phyloP scores from a whole-genome alignment of 2,113 vertebrate species.

The Caretta caretta region DNA sequence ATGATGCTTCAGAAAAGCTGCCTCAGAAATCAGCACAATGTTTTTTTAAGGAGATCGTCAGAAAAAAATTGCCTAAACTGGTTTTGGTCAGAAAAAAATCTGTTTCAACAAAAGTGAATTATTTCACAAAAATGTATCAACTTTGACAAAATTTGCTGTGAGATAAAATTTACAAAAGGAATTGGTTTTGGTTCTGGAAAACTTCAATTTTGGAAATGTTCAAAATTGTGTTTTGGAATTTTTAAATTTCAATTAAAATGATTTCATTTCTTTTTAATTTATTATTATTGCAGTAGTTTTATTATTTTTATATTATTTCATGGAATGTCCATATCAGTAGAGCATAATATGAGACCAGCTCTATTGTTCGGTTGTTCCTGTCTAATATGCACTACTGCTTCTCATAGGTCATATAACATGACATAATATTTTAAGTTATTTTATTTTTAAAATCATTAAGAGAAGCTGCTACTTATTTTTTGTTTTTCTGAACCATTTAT shows the following conservation, averaged over 20 bases:
- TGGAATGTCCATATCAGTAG: background rate
- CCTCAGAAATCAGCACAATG: background rate
- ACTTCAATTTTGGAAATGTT: background rate
- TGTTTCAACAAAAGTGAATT: background rate
- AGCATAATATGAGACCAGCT: background rate
- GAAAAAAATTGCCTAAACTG: background rate
- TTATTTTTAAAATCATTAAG: background rate
- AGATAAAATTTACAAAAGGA: background rate
- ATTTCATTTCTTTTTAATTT: background rate
- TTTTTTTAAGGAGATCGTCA: background rate
- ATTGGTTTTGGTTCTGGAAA: background rate
- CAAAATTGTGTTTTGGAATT: background rate
- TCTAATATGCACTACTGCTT: background rate
- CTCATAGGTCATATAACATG: background rate
- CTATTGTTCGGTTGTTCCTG: background rate
- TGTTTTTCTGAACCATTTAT: background rate
- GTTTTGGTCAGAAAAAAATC: background rate
- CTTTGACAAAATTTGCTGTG: background rate
- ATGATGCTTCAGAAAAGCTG: background rate
- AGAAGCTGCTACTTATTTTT: background rate
- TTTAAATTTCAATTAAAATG: background rate
- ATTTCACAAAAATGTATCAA: background rate
- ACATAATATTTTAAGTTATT: background rate
- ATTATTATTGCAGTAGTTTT: background rate
- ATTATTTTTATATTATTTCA: background rate